Base-by-base conservation (phyloP, 2,113 vertebrate species). In the Butorides virescens region DNA sequence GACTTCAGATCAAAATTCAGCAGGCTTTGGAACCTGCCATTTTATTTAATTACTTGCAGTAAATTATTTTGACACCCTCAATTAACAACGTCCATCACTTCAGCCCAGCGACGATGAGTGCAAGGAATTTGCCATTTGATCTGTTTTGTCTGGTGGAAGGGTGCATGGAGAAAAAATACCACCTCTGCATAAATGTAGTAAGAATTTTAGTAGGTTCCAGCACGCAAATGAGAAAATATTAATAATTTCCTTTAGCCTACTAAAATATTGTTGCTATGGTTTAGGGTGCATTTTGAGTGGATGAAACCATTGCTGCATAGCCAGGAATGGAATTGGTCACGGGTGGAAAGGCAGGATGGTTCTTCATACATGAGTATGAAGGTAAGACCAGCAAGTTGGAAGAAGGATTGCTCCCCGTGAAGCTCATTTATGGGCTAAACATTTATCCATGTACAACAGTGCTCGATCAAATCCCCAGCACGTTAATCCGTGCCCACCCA, bases 1-100 rank as follows among this genome's bases (percentile, higher is more conserved):
- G 92, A 80, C 95, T 88, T 86, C 0, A 65, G 94, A 95, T 94
- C 91, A 82, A 90, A 95, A 88, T 76, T 91, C 67, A 77, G 53
- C 91, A 82, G 76, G 90, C 75, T 88, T 94, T 90, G 63, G 86
- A 73, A 91, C 75, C 92, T 93, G 95, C 81, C 90, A 83, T 95
- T 97, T 97, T 86, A 92, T 98, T 98, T 98, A 95, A 95, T 97
- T 96, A 85, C 94, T 71, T 49, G 89, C 84, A 92, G 79, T 94
- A 89, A 97, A 94, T 95, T 88, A 96, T 96, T 93, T 96, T 95
- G 97, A 96, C 97, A 97, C 88, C 90, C 89, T 85, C 79, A 94
- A 94, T 95, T 97, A 97, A 86, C 66, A 56, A 16, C 13, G 96
- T 82, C 96, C 13, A 3, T 96, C 93, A 88, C 93, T 79, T 72